Conservation (phyloP, 2,888 invertebrate genomes). For the Celastrina argiolus region DNA sequence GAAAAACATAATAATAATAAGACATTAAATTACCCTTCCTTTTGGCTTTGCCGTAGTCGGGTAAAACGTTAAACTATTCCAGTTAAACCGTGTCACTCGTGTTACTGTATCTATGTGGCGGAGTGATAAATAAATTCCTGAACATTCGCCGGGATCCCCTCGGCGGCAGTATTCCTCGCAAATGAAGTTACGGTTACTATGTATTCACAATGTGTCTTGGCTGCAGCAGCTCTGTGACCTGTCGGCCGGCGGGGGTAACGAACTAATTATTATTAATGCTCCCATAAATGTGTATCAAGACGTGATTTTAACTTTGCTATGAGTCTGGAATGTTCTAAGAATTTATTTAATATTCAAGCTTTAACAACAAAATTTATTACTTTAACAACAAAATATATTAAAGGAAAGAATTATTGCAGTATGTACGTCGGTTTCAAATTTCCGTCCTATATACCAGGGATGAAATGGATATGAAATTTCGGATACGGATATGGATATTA, state of each 20-base stretch:
- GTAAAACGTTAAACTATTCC: neutral
- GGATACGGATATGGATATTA: too few relatives aligned
- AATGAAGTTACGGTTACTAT: slow-evolving; percentile 71
- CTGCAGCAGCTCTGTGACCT: slow-evolving; percentile 27
- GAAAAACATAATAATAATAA: too few relatives aligned
- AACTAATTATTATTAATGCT: slow-evolving; percentile 20
- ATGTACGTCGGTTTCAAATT: too few relatives aligned
- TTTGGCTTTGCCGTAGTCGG: too few relatives aligned
- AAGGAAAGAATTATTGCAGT: too few relatives aligned
- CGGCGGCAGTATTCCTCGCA: slow-evolving; percentile 56
- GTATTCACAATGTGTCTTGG: slow-evolving; percentile 66
- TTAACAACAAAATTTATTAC: too few relatives aligned
- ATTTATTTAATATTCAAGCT: too few relatives aligned
- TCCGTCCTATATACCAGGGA: too few relatives aligned
- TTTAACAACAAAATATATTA: too few relatives aligned
- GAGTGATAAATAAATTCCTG: slow-evolving; percentile 49
- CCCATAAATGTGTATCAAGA: slow-evolving; percentile 4
- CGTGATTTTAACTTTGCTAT: neutral
- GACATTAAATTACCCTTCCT: too few relatives aligned
- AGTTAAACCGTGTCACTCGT: neutral
- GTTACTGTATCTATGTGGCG: too few relatives aligned
- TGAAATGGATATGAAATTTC: too few relatives aligned
- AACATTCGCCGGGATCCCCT: slow-evolving; percentile 58
- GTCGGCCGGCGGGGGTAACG: neutral
- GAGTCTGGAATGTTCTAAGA: neutral